Base-by-base conservation (phyloP, 2,797 vertebrate species). In the Cheirogaleus major region DNA sequence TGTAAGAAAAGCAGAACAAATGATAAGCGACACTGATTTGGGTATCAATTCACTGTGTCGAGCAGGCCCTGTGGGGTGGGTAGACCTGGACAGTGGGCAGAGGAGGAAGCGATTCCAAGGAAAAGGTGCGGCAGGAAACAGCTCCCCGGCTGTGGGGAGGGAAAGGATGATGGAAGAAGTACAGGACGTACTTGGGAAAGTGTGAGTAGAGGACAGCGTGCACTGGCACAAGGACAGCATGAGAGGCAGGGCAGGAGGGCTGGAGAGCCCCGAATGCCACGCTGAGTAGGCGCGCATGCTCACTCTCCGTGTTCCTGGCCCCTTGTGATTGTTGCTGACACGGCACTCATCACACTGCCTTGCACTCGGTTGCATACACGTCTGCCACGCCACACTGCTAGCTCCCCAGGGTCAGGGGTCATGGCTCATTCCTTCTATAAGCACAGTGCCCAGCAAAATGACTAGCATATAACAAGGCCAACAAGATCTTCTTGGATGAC, bases 241-340 rank as follows among this genome's bases (percentile, higher is more conserved):
- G 32, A 32, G 38, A 20, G 35, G 27, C 1, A 2, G 38, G 32
- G 7, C 0, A 0, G 5, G 38, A 61, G 48, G n/a, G 32, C 27
- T 43, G 7, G 22, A n/a, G 4, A 32, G 17, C 9, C 43, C 70
- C 3, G 0, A 48, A 55, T 8, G 35, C n/a, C 35, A 23, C 0
- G 23, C 38, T 57, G 12, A 45, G 20, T 2, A 4, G 17, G 13
- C 65, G 20, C 7, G 0, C 55, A 38, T 35, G 5, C 35, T 70
- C 32, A 20, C 11, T 65, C 4, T 30, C n/a, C 4, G 55, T 13
- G 55, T 43, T 22, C 30, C 81, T 2, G 27, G 65, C 65, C 41
- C 59, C 43, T 12, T 12, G 59, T 43, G 7, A 57, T 50, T 55
- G 30, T 20, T 7, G 20, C 45, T 79, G 27, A 27, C 1, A 0